Base-by-base conservation (phyloP, 2,113 vertebrate genomes). In the Eurystomus gularis region DNA sequence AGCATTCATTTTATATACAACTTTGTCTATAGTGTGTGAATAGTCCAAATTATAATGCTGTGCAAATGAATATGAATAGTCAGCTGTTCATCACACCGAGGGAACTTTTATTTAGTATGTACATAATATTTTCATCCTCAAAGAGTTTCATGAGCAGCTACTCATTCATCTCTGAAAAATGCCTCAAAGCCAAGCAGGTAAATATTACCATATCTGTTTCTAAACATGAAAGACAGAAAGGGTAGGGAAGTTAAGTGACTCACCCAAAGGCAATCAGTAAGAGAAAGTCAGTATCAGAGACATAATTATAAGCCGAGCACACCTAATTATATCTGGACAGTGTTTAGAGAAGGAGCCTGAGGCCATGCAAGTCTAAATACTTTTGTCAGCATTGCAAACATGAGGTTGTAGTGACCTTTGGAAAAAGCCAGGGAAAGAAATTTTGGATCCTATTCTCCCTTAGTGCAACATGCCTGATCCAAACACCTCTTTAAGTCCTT, bases 241-340 rank as follows among this genome's bases (percentile, higher is more conserved):
- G 21, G 44, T 66, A 88, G 76, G 42, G 77, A 91, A 87, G 58
- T 28, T 92, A 90, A 95, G 61, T 72, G 78, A 84, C 65, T 88
- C 88, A 76, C 48, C 70, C 71, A 82, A 79, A 88, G 88, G 89
- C 87, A 91, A 85, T 93, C 84, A 91, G 14, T 89, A 79, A 87
- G 82, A 95, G 66, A 61, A 94, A 95, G 77, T 82, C 86, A 93
- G 49, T 91, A 95, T 96, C 93, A 96, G 80, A 93, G 78, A 65
- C 29, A 26, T 89, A 96, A 93, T 95, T 97, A 93, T 49, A 92
- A 90, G 25, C 29, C 7, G 6, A 72, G 54, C 37, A 72, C 28
- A 49, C 44, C 49, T 90, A 78, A 94, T 92, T 92, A 89, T 75
- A 89, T 64, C 83, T 84, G 78, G 61, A 82, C 77, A 71, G 31